A percentile compares a stretch with the other conserved stretches of the same genome.
Conservation (phyloP, 2,113 vertebrate species). For the Daboia siamensis region DNA sequence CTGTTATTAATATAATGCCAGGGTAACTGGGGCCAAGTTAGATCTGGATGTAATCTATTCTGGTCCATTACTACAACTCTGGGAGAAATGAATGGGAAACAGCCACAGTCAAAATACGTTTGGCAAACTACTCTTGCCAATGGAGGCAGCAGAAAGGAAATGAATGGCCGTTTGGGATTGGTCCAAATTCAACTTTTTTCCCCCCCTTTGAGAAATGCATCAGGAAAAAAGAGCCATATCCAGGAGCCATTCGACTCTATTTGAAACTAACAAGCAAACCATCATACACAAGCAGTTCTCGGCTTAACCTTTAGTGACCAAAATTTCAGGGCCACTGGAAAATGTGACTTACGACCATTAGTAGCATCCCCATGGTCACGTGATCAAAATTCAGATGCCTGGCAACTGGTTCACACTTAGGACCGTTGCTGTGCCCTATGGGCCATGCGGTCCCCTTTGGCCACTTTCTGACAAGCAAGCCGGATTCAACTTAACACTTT, state of each 20-base stretch:
- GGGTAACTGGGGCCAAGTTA: constrained; percentile 12
- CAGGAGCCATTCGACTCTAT: background rate
- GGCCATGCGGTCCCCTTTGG: no score
- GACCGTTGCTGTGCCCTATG: background rate
- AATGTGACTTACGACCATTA: background rate
- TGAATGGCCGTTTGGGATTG: constrained; percentile 20
- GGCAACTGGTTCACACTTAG: background rate
- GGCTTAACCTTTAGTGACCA: background rate
- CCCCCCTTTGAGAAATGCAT: background rate
- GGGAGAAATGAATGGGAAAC: constrained; percentile 8
- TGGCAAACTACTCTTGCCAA: constrained; percentile 15
- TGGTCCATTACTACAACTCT: constrained; percentile 17
- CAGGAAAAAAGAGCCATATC: background rate
- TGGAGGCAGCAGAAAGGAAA: constrained; percentile 17
- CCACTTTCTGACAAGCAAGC: background rate
- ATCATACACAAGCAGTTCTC: background rate
- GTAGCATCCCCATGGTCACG: no score
- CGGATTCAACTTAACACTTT: background rate
- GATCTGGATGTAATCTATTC: constrained; percentile 29
- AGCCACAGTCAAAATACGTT: constrained; percentile 7
- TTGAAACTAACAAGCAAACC: background rate
- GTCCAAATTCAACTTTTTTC: background rate
- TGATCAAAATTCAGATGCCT: background rate
- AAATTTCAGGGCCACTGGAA: background rate
- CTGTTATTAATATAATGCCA: constrained; percentile 16